Conservation (phyloP, 1,140 invertebrate species). For the Apis laboriosa region DNA sequence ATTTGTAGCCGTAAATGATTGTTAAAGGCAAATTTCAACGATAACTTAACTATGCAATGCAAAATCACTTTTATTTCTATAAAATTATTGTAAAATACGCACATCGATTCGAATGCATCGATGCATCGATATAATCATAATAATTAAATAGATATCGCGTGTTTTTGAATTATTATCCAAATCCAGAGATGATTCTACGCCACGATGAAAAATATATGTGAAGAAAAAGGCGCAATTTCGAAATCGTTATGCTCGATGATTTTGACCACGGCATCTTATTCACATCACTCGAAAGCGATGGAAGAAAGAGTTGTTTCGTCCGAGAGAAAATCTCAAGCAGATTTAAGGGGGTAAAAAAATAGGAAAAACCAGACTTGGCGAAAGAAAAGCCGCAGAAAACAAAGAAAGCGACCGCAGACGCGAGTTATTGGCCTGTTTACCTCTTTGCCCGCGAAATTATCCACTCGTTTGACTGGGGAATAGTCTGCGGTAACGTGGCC, state of each 20-base stretch:
- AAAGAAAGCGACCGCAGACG: conserved; percentile 31
- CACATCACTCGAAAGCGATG: neutral
- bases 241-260: too few relatives aligned
- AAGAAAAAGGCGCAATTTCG: too few relatives aligned
- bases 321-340: neutral
- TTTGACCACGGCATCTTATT: neutral
- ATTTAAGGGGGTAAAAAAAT: neutral
- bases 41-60: neutral
- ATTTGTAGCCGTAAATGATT: neutral
- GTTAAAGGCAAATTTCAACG: neutral
- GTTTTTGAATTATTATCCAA: too few relatives aligned
- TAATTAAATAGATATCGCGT: too few relatives aligned
- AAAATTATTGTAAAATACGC: too few relatives aligned
- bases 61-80: too few relatives aligned
- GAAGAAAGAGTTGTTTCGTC: too few relatives aligned
- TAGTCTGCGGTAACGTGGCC: conserved; percentile 35
- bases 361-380: neutral
- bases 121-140: too few relatives aligned
- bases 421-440: conserved; percentile 61
- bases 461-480: conserved; percentile 44
- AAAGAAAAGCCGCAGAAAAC: conserved; percentile 41
- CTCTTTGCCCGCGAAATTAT: conserved; percentile 58
- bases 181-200: too few relatives aligned
- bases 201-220: too few relatives aligned
- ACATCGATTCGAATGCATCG: too few relatives aligned